Evolutionary conservation across 2,888 invertebrate genomes (phyloP), one percentile per base, ranked within the genome.

Genomic region (Tolmerus cingulatus): DNA sequence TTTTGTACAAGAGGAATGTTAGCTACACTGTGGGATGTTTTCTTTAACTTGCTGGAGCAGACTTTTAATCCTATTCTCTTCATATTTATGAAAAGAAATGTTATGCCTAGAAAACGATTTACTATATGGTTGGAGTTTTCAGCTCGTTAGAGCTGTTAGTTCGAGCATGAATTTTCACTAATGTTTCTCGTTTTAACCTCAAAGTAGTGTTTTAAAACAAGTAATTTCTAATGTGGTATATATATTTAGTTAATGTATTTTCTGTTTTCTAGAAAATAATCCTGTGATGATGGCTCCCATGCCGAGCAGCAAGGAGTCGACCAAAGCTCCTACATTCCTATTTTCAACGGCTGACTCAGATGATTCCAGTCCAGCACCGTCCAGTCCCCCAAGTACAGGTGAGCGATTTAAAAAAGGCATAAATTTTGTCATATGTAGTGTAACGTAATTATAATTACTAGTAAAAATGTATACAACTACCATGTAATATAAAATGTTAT

Each of bases 321-420:
- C 90, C 55, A 89, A 91, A 87, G 88, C 89, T 77, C 89, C 90
- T 86, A 89, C 90, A 89, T 90, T 90, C 89, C 88, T 90, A 51
- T 89, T 90, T 86, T 90, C 90, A 23, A 89, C 89, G 7, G 90
- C 88, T 27, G 91, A 92, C 88, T 91, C 92, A 37, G 92, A 91
- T 87, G 92, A 92, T 87, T 91, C 91, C 77, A 92, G 92, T 89
- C 92, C 93, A 81, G 91, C 91, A 46, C 91, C 92, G 43, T 92
- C 93, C 87, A 93, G 91, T 88, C 92, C 93, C 57, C 92, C 92
- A 5, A 93, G 92, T 88, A 92, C 93, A 90, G 92, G 92, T 92
- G 89, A 88, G 87, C 66, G 14, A 27, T 27, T 74, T 8, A 16
- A n/a, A 40, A 30, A 30, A 46, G 34, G 12, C 23, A 23, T 4